Percentiles rank a stretch among this genome's conserved stretches.
Conservation (phyloP, 2,797 vertebrate genomes). For the Thamnophis elegans region DNA sequence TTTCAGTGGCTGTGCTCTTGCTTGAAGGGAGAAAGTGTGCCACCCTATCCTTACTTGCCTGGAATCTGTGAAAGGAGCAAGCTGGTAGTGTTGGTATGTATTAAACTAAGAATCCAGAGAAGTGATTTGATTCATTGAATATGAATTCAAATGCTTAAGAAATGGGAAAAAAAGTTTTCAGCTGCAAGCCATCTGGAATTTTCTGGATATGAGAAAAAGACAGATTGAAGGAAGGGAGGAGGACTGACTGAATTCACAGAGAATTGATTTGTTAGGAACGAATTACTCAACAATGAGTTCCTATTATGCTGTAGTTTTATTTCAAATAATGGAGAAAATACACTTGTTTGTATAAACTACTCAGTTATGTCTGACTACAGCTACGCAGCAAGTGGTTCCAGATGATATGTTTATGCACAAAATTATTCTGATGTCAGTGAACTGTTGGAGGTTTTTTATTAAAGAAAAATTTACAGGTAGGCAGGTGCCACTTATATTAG, state of each 20-base stretch:
- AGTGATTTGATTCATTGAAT: not conserved
- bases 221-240: not conserved
- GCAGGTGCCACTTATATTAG: not conserved
- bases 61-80: conserved; percentile 90
- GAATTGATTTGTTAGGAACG: not conserved
- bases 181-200: not conserved
- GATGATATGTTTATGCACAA: not conserved
- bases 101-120: not conserved
- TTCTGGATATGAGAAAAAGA: not conserved
- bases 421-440: not conserved
- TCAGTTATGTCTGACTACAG: not conserved
- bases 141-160: not conserved
- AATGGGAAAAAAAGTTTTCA: not conserved
- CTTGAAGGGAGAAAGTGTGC: conserved; percentile 79
- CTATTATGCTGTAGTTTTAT: not conserved
- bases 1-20: conserved; percentile 92
- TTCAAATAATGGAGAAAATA: not conserved
- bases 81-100: conserved; percentile 87
- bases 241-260: not conserved
- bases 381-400: not conserved
- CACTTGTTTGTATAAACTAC: not conserved
- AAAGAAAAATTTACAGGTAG: not conserved
- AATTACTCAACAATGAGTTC: not conserved
- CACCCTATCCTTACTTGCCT: conserved; percentile 88
- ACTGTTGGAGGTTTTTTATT: not conserved